Base-by-base conservation (phyloP, 2,797 vertebrate species). In the Malacoctenus gilli region DNA sequence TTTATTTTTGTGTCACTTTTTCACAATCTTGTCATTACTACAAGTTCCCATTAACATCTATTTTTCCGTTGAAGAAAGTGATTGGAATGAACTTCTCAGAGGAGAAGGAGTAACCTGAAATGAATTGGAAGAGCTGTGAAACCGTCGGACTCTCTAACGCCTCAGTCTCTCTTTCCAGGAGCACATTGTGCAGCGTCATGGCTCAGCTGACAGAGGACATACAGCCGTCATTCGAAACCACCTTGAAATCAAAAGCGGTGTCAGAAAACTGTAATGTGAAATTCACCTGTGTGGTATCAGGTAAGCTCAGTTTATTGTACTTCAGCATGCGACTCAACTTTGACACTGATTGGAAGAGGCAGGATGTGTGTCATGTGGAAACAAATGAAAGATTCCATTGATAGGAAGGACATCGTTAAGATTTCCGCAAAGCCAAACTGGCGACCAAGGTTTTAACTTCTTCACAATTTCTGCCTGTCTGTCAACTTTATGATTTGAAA, bases 131-230 rank as follows among this genome's bases (percentile, higher is more conserved):
- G 3, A 44, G 40, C 5, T 52, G 8, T 41, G 31, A 37, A 61
- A 31, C n/a, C 39, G 23, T 63, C 16, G 22, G 20, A 11, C 28
- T 41, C 18, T 46, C 25, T 77, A 22, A 82, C 49, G 10, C 20
- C 3, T 14, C 13, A 1, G 9, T 55, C 43, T 74, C 59, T 80
- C 23, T 20, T 61, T 90, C 61, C 82, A 99, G 97, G 93, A 98
- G 95, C 91, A 98, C 96, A 36, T 93, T 99, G 84, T 99, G 97
- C 90, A 95, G 90, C 50, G 93, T 99, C 80, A 99, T 99, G 89
- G 94, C 97, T 76, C 97, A 99, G 84, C 91, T 99, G 82, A 98
- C 96, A 1, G 97, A 98, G 57, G 97, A 99, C 80, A 94, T 95
- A 42, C 97, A 99, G 82, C 97, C 97, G 0, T 90, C 93, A 13